Conservation (phyloP, 2,797 vertebrate species). For the Hafferia zeledoni region DNA sequence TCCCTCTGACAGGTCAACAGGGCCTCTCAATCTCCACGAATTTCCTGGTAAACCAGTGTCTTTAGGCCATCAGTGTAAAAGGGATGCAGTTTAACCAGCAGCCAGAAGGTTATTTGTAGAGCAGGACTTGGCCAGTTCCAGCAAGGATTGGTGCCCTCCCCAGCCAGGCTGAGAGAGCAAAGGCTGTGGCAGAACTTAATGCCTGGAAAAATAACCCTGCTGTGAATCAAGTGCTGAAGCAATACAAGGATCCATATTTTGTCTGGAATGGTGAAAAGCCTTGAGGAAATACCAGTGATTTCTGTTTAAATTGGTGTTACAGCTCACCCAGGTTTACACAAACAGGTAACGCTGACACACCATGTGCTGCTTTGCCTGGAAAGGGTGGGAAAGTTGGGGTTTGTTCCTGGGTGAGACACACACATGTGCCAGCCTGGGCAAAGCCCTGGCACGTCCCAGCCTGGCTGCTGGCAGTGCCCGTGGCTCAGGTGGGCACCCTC, state of each 20-base stretch:
- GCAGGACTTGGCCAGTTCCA: background rate
- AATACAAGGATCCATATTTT: background rate
- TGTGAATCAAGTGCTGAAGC: background rate
- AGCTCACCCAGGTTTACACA: background rate
- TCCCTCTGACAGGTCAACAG: background rate
- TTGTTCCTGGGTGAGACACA: background rate
- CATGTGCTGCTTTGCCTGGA: background rate
- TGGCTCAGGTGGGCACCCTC: background rate
- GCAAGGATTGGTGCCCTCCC: background rate
- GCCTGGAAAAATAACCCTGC: background rate
- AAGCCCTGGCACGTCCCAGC: fast-evolving
- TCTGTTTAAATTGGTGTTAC: background rate
- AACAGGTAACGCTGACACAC: background rate
- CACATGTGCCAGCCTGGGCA: fast-evolving
- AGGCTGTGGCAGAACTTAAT: background rate
- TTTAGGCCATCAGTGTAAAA: background rate
- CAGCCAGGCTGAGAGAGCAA: background rate
- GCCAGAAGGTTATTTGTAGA: background rate
- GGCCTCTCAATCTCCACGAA: background rate
- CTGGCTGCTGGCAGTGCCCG: background rate
- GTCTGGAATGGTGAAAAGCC: background rate
- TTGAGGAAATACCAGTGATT: background rate
- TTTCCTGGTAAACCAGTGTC: background rate
- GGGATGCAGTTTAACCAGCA: background rate
- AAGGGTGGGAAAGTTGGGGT: background rate